Conservation (phyloP, 2,888 invertebrate genomes). For the Machimus atricapillus region DNA sequence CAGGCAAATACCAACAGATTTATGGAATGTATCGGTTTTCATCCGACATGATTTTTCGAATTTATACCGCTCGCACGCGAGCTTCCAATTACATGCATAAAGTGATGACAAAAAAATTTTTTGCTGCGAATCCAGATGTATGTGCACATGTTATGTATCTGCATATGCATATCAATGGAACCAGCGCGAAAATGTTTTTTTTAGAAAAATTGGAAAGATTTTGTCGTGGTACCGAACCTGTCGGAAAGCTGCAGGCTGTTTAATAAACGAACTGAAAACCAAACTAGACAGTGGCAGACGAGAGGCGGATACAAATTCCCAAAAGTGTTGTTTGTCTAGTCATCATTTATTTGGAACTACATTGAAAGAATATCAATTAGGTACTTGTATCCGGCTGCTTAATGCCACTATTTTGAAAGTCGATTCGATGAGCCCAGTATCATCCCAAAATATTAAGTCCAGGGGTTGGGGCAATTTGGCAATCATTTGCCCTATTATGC, state of each 20-base stretch:
- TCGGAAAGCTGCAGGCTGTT: neutral
- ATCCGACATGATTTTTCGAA: neutral
- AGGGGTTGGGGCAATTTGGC: neutral
- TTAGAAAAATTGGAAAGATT: neutral
- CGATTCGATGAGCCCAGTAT: neutral
- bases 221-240: neutral
- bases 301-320: neutral
- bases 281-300: neutral
- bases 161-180: neutral
- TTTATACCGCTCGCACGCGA: neutral
- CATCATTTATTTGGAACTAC: neutral
- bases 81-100: neutral
- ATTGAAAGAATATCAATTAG: neutral
- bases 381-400: neutral
- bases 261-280: neutral
- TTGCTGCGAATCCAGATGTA: neutral
- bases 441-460: neutral
- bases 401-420: neutral
- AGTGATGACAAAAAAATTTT: neutral
- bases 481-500: neutral
- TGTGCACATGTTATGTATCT: neutral
- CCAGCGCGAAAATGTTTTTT: neutral
- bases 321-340: neutral
- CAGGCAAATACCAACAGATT: neutral
- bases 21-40: neutral